Conservation (phyloP, 2,797 vertebrate species). For the Lerista edwardsae region DNA sequence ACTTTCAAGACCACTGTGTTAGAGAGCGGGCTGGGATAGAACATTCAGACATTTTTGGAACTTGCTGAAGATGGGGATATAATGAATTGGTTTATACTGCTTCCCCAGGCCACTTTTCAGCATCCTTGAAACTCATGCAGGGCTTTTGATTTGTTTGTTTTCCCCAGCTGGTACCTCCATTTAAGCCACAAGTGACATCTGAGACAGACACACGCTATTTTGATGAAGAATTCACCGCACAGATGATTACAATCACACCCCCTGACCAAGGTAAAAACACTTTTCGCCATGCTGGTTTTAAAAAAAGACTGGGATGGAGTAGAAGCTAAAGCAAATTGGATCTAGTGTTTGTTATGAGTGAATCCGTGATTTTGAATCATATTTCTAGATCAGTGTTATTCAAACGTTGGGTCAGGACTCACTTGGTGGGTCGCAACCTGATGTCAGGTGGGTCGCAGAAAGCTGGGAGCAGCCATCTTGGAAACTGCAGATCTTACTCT, state of each 20-base stretch:
- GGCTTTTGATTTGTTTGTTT: background rate
- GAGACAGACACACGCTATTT: slow-evolving; percentile 98
- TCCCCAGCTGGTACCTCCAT: slow-evolving; percentile 90
- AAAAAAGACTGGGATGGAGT: background rate
- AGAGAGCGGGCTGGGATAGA: too few relatives aligned
- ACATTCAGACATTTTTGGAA: too few relatives aligned
- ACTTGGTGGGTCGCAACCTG: too few relatives aligned
- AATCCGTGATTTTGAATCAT: background rate
- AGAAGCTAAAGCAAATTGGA: background rate
- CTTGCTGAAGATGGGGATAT: background rate
- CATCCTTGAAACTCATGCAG: slow-evolving; percentile 11
- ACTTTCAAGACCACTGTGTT: too few relatives aligned
- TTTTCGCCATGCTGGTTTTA: too few relatives aligned
- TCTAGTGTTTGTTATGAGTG: too few relatives aligned
- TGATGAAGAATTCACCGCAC: slow-evolving; percentile 97
- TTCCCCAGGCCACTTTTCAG: background rate
- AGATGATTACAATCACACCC: slow-evolving; percentile 98
- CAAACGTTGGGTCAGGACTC: too few relatives aligned
- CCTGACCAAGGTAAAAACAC: slow-evolving; percentile 93
- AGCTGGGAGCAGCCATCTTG: too few relatives aligned
- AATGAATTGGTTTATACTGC: background rate
- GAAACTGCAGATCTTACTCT: too few relatives aligned
- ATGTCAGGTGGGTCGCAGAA: too few relatives aligned
- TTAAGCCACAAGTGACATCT: slow-evolving; percentile 97
- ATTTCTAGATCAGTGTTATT: too few relatives aligned